These are phyloP conservation scores for Thamnophis sirtalis DNA, from an alignment of 2,113 vertebrate genomes.

Conservation along the genomic window DNA sequence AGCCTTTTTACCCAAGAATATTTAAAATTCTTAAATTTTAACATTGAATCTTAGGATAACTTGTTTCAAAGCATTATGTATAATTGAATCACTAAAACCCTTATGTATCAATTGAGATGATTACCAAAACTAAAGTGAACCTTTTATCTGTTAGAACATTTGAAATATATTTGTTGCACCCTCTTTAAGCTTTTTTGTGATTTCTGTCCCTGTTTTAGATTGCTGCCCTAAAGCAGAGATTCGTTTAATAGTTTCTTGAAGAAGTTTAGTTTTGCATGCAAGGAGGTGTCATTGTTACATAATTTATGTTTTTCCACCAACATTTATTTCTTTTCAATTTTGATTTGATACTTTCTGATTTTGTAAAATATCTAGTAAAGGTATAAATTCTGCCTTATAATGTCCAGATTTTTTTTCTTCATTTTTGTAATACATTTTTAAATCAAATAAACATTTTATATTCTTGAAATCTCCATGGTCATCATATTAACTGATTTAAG, in stretches of 20 bases:
- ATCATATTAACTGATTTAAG: not conserved
- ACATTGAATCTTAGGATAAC: not conserved
- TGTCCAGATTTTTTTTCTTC: not conserved
- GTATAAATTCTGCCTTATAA: not conserved
- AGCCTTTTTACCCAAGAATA: not conserved
- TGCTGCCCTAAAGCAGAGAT: not conserved
- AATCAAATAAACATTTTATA: constrained; percentile 10
- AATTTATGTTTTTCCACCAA: not conserved
- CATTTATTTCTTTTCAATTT: not conserved
- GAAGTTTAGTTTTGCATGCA: not conserved
- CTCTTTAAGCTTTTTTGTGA: not conserved
- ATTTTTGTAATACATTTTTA: not conserved
- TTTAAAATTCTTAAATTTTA: not conserved
- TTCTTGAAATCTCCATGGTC: not conserved
- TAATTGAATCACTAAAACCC: not conserved
- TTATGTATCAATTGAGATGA: not conserved
- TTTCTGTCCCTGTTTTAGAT: not conserved
- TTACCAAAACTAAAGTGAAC: not conserved
- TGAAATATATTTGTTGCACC: not conserved
- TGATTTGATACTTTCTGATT: not conserved
- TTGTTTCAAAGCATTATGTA: not conserved
- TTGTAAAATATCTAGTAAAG: not conserved
- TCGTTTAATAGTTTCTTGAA: not conserved
- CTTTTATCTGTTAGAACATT: not conserved
- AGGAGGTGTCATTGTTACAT: not conserved